phyloP scores from a whole-genome alignment of 2,113 vertebrate genomes.

The Xyrauchen texanus region DNA sequence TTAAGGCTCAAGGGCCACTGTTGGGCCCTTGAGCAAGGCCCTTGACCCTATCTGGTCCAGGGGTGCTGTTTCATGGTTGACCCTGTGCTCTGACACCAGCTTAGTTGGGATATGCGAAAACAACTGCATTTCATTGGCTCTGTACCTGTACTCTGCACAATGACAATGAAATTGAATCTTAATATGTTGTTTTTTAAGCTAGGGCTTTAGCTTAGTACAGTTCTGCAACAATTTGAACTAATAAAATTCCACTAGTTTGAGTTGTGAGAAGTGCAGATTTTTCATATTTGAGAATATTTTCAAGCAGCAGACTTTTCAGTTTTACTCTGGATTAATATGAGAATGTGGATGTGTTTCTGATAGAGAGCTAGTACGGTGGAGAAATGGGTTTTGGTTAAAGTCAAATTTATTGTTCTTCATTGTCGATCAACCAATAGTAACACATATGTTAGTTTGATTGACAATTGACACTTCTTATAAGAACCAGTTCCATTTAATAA shows the following conservation, averaged over 20 bases:
- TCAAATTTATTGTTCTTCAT: too few relatives aligned
- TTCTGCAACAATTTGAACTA: not conserved
- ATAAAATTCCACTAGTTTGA: not conserved
- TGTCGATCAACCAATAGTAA: not conserved
- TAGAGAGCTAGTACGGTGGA: not conserved
- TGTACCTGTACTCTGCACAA: too few relatives aligned
- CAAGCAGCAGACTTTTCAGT: not conserved
- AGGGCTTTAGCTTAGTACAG: not conserved
- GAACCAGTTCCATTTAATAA: too few relatives aligned
- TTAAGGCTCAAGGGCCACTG: too few relatives aligned
- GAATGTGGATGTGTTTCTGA: too few relatives aligned
- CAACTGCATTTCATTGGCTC: too few relatives aligned
- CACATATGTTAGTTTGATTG: not conserved
- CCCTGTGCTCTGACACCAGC: too few relatives aligned
- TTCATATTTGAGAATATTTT: slow-evolving; percentile 5
- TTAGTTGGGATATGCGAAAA: too few relatives aligned
- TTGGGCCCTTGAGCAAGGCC: too few relatives aligned
- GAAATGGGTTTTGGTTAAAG: not conserved
- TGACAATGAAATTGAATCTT: too few relatives aligned
- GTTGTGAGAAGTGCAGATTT: not conserved
- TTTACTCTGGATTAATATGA: slow-evolving; percentile 1
- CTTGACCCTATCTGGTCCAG: too few relatives aligned
- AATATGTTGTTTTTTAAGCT: not conserved
- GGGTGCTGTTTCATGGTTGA: too few relatives aligned
- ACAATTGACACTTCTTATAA: not conserved